phyloP scores from a whole-genome alignment of 2,113 vertebrate species.

The Herpetotheres cachinnans region DNA sequence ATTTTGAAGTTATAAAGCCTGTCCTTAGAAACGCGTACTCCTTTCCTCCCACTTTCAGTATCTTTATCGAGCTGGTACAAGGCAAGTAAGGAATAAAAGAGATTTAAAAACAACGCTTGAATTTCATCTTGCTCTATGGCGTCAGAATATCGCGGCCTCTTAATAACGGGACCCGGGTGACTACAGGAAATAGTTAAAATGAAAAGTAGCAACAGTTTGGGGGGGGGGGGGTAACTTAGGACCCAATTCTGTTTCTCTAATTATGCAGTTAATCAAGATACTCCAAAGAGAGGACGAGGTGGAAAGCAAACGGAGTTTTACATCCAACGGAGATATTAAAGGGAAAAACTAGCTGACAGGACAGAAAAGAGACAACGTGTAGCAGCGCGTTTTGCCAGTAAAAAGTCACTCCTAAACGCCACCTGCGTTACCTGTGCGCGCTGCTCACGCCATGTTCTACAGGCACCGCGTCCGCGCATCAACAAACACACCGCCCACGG shows the following conservation, averaged over 20 bases:
- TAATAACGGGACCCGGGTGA: not conserved
- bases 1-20: not conserved
- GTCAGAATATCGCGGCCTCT: not conserved
- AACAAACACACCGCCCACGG: fast-evolving
- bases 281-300: not conserved
- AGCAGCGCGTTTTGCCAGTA: not conserved
- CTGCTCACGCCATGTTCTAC: fast-evolving
- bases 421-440: fast-evolving
- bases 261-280: too few species aligned
- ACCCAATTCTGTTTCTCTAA: fast-evolving
- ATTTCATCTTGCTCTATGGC: not conserved
- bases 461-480: too few species aligned
- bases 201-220: fast-evolving
- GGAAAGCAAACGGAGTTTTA: not conserved
- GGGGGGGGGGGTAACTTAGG: fast-evolving
- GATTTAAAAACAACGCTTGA: not conserved
- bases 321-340: fast-evolving
- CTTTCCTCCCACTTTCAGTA: not conserved
- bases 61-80: not conserved
- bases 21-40: not conserved
- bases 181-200: too few species aligned
- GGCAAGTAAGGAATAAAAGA: not conserved
- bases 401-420: not conserved
- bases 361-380: fast-evolving
- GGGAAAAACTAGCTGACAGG: not conserved